phyloP scores from a whole-genome alignment of 2,113 vertebrate species.

The Gambusia holbrooki region DNA sequence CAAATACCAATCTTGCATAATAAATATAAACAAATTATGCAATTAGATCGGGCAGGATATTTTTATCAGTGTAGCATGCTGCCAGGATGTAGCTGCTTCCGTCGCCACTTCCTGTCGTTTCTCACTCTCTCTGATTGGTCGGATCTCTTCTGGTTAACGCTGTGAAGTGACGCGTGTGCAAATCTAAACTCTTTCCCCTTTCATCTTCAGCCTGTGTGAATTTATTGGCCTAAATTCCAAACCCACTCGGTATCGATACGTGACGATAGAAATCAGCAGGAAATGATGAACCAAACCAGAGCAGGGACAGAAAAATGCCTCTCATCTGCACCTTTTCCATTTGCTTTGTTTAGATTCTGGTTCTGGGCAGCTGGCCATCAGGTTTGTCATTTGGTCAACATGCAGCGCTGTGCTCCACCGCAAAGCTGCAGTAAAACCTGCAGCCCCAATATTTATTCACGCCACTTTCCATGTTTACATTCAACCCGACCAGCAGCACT shows the following conservation, averaged over 20 bases:
- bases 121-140: constrained; percentile 45
- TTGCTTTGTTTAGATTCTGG: constrained; percentile 20
- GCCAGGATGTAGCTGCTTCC: constrained; percentile 56
- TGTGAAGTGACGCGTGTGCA: constrained; percentile 17
- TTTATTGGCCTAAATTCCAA: neutral
- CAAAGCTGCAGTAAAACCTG: neutral
- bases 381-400: constrained; percentile 20
- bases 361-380: constrained; percentile 6
- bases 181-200: neutral
- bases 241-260: neutral
- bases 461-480: neutral
- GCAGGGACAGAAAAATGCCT: neutral
- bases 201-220: neutral
- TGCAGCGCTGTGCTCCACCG: neutral
- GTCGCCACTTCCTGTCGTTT: constrained; percentile 65
- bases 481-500: neutral
- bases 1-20: no score
- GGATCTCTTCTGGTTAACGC: constrained; percentile 34
- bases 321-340: neutral
- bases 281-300: neutral
- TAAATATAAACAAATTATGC: no score
- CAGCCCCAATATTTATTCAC: neutral
- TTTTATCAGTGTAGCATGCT: neutral
- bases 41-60: no score
- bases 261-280: neutral